Evolutionary conservation across 1,140 invertebrate genomes (phyloP).

Genomic region (Drosophila repletoides): DNA sequence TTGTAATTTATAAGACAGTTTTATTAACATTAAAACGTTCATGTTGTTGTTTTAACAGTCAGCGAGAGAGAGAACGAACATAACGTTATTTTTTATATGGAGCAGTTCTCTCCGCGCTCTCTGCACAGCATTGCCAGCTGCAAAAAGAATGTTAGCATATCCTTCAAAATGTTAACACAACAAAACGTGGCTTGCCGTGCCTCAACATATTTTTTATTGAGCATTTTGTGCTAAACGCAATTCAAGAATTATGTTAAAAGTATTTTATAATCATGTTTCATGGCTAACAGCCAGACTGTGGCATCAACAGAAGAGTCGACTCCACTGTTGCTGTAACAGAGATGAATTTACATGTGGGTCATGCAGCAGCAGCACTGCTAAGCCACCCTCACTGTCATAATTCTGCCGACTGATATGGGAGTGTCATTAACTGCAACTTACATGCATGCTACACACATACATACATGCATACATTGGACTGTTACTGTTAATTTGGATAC

Average conservation of each 20-base stretch:
- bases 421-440: constrained; percentile 27
- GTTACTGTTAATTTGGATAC: constrained; percentile 27
- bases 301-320: not conserved
- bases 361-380: constrained; percentile 12
- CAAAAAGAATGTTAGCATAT: constrained; percentile 24
- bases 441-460: constrained; percentile 9
- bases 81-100: constrained; percentile 10
- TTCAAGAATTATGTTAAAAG: too few species aligned
- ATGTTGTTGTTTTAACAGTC: not conserved
- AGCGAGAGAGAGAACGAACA: not conserved
- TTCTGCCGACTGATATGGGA: constrained; percentile 19
- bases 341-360: constrained; percentile 26
- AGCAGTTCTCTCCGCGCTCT: constrained; percentile 5
- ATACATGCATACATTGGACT: not conserved
- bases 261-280: too few species aligned
- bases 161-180: constrained; percentile 34
- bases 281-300: too few species aligned
- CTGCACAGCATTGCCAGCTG: constrained; percentile 31
- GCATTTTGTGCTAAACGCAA: too few species aligned
- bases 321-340: not conserved
- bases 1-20: not conserved
- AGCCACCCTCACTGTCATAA: constrained; percentile 17
- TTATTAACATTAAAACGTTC: not conserved
- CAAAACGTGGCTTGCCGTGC: too few species aligned
- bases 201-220: too few species aligned